phyloP scores from a whole-genome alignment of 1,140 invertebrate species.

The Meteorus sp. region DNA sequence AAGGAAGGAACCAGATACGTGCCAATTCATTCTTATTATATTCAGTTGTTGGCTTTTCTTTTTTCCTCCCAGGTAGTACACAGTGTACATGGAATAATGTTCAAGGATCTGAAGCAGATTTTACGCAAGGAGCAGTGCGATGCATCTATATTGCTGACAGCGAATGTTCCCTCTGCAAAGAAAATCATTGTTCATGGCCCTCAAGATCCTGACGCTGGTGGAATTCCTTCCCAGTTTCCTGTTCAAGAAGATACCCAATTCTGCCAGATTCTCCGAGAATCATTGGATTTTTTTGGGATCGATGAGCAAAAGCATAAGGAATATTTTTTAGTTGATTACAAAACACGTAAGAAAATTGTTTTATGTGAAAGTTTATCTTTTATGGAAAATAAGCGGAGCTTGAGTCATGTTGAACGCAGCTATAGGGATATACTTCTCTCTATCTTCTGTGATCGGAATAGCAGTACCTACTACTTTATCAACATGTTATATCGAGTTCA shows the following conservation, averaged over 20 bases:
- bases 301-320: constrained; percentile 86
- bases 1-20: no score
- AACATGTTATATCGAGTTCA: no score
- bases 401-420: no score
- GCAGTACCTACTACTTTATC: no score
- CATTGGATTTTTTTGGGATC: constrained; percentile 96
- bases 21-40: no score
- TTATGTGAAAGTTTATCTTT: no score
- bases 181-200: constrained; percentile 98
- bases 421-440: no score
- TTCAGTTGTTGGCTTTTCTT: background rate
- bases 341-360: constrained; percentile 94
- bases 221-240: constrained; percentile 97
- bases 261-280: constrained; percentile 91
- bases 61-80: constrained; percentile 76
- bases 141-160: constrained; percentile 94
- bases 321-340: constrained; percentile 95
- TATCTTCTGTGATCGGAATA: no score
- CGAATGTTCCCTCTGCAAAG: constrained; percentile 98
- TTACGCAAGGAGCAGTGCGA: constrained; percentile 98
- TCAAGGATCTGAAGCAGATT: constrained; percentile 99
- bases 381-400: no score
- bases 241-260: constrained; percentile 99
- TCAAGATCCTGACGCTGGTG: constrained; percentile 83
- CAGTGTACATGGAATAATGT: constrained; percentile 98